Conservation (phyloP, 2,888 invertebrate species). For the Meloe dianella region DNA sequence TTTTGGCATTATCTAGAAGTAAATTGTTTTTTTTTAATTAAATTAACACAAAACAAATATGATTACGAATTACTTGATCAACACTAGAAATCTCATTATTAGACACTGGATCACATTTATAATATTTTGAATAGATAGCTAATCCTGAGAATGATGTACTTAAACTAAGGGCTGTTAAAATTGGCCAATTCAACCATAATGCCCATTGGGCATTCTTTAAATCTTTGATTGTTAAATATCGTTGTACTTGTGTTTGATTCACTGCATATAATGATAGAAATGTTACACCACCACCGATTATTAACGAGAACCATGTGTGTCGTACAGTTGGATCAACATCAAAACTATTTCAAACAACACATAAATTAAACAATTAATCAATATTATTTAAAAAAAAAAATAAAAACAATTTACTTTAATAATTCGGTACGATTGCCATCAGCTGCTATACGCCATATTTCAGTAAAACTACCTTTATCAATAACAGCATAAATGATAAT, state of each 20-base stretch:
- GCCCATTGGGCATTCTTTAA: constrained; percentile 74
- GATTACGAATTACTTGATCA: constrained; percentile 66
- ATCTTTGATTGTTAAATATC: constrained; percentile 73
- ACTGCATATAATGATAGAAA: constrained; percentile 85
- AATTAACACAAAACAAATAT: constrained; percentile 10
- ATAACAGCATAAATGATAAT: constrained; percentile 76
- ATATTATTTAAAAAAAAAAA: constrained; percentile 6
- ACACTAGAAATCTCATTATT: constrained; percentile 67
- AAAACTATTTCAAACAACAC: constrained; percentile 63
- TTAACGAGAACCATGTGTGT: constrained; percentile 82
- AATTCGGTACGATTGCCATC: constrained; percentile 75
- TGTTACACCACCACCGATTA: constrained; percentile 81
- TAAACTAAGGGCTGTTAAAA: constrained; percentile 74
- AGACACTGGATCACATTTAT: constrained; percentile 78
- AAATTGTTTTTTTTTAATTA: too few relatives aligned
- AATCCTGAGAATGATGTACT: constrained; percentile 75
- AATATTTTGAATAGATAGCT: constrained; percentile 84
- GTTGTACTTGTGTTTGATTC: constrained; percentile 84
- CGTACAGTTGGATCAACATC: constrained; percentile 80
- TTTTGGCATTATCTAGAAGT: constrained; percentile 70
- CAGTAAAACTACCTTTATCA: constrained; percentile 71
- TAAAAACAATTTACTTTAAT: constrained; percentile 64
- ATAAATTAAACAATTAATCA: constrained; percentile 5
- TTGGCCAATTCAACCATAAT: constrained; percentile 83
- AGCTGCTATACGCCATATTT: constrained; percentile 75